phyloP scores from a whole-genome alignment of 2,113 vertebrate genomes.

The Agapornis roseicollis region DNA sequence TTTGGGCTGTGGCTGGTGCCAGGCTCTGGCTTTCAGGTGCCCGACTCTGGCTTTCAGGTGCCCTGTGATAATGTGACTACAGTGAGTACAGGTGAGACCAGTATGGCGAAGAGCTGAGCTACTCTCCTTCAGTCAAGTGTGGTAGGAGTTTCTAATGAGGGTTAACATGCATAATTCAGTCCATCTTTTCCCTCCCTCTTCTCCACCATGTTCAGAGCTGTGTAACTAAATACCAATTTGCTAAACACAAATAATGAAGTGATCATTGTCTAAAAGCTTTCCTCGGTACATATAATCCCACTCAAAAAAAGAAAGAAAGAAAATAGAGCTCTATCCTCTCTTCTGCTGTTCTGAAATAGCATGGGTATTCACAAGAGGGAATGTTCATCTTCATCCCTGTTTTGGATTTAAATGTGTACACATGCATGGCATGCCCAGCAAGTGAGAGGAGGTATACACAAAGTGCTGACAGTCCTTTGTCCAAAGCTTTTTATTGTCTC shows the following conservation, averaged over 20 bases:
- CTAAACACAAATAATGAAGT: constrained; percentile 9
- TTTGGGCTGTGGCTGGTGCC: background rate
- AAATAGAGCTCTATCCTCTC: background rate
- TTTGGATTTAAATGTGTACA: fast-evolving
- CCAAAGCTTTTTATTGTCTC: background rate
- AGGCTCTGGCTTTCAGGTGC: background rate
- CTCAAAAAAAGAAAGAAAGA: background rate
- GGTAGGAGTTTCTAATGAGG: background rate
- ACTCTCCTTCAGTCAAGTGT: background rate
- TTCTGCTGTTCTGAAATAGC: background rate
- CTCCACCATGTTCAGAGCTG: background rate
- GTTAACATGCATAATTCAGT: constrained; percentile 11
- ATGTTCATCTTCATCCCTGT: background rate
- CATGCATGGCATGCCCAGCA: fast-evolving
- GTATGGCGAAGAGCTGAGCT: background rate
- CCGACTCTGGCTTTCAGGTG: background rate
- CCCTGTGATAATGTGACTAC: background rate
- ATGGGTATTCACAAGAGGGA: background rate
- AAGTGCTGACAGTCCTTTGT: background rate
- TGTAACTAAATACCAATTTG: constrained; percentile 22
- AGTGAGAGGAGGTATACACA: background rate
- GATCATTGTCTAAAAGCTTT: background rate
- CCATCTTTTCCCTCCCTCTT: background rate
- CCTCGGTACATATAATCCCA: background rate
- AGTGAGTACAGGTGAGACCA: fast-evolving